Conservation (phyloP, 2,797 vertebrate genomes). For the Pelodytes ibericus region DNA sequence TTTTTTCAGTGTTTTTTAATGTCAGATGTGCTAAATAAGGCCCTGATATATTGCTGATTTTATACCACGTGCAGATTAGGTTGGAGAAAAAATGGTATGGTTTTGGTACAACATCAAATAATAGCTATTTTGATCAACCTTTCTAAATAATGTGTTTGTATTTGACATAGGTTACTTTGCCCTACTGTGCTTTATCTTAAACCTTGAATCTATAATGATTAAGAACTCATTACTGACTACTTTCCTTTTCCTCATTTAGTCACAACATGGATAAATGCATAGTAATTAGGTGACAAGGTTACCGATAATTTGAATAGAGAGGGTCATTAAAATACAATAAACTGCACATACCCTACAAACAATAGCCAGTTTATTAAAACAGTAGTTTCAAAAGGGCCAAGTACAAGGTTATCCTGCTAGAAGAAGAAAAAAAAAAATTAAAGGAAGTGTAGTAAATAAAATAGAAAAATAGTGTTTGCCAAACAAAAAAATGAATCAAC, state of each 20-base stretch:
- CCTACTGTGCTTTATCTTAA: background rate
- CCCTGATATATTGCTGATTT: too few relatives aligned
- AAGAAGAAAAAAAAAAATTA: too few relatives aligned
- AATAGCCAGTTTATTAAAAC: background rate
- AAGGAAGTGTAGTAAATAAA: too few relatives aligned
- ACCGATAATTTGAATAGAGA: background rate
- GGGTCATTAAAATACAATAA: background rate
- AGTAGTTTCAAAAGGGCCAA: too few relatives aligned
- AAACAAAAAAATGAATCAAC: too few relatives aligned
- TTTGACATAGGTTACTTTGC: background rate
- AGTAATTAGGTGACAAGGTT: background rate
- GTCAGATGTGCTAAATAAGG: too few relatives aligned
- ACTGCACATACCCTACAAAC: background rate
- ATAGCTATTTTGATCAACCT: background rate
- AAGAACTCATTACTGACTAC: background rate
- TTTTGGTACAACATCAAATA: background rate
- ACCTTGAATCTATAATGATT: background rate
- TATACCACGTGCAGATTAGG: too few relatives aligned
- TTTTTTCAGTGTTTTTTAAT: too few relatives aligned
- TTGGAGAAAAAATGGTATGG: too few relatives aligned
- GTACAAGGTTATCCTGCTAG: too few relatives aligned
- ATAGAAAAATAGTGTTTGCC: too few relatives aligned
- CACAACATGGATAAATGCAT: background rate
- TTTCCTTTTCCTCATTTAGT: background rate
- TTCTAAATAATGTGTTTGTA: background rate